These are phyloP conservation scores for Rhabditoides inermis DNA, from an alignment of 2,888 invertebrate genomes.

Conservation along the genomic window DNA sequence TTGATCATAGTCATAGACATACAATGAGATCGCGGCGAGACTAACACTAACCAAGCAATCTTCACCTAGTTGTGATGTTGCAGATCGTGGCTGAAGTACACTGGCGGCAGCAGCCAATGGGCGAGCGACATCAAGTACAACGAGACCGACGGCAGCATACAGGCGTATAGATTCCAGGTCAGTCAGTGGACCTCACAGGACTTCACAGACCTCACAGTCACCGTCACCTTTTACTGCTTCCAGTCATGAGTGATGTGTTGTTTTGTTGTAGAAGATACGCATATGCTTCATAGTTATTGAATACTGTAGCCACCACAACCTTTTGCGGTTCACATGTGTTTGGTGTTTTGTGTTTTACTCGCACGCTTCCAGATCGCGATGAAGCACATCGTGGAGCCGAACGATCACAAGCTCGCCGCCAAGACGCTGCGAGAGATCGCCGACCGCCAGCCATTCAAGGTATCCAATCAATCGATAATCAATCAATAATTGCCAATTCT, in stretches of 20 bases:
- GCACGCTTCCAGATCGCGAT: conserved; percentile 42
- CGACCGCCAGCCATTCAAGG: conserved; percentile 38
- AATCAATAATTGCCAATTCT: too few species aligned
- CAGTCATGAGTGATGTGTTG: too few species aligned
- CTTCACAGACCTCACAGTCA: not conserved
- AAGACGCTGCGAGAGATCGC: conserved; percentile 41
- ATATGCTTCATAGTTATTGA: too few species aligned
- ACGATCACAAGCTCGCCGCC: conserved; percentile 48
- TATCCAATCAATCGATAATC: too few species aligned
- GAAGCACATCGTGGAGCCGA: conserved; percentile 50
- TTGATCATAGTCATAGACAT: too few species aligned
- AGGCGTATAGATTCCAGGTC: conserved; percentile 44
- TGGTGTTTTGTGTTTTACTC: not conserved
- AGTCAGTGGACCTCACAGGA: too few species aligned
- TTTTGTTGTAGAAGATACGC: too few species aligned
- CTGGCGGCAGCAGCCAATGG: conserved; percentile 48
- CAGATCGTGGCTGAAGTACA: conserved; percentile 47
- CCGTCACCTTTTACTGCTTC: too few species aligned
- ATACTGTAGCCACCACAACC: too few species aligned
- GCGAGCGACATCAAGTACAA: conserved; percentile 41
- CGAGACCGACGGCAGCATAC: conserved; percentile 23
- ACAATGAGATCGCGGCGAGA: too few species aligned
- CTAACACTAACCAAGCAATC: too few species aligned
- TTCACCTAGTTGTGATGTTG: not conserved
- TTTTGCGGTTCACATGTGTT: too few species aligned